These are phyloP conservation scores for Pipistrellus pygmaeus DNA, from an alignment of 2,797 vertebrate species.

Conservation along the genomic window DNA sequence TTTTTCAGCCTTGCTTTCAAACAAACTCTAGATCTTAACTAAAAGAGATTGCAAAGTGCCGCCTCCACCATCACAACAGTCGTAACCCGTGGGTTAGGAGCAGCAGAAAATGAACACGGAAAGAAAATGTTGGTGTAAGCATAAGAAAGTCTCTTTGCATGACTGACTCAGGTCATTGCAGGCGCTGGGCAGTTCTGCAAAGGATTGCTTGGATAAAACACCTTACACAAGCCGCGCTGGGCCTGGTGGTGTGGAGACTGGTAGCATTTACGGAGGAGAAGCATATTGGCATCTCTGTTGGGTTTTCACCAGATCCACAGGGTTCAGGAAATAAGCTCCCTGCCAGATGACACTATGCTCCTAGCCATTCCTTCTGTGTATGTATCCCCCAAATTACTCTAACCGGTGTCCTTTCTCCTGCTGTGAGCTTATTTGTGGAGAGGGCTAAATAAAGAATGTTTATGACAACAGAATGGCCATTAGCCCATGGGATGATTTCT, in stretches of 20 bases:
- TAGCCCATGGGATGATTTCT: slow-evolving; percentile 57
- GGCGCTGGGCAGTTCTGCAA: slow-evolving; percentile 56
- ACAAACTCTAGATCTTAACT: slow-evolving; percentile 47
- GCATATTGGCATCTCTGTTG: slow-evolving; percentile 83
- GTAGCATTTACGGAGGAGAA: slow-evolving; percentile 76
- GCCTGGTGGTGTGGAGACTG: slow-evolving; percentile 63
- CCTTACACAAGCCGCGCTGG: not conserved
- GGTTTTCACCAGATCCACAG: slow-evolving; percentile 82
- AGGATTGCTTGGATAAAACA: slow-evolving; percentile 13
- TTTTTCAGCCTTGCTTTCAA: not conserved
- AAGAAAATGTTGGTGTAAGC: slow-evolving; percentile 32
- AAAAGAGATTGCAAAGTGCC: not conserved
- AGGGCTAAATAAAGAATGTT: slow-evolving; percentile 81
- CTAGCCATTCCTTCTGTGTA: slow-evolving; percentile 82
- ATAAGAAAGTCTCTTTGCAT: slow-evolving; percentile 31
- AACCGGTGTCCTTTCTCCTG: slow-evolving; percentile 80
- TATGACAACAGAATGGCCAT: slow-evolving; percentile 76
- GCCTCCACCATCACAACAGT: not conserved
- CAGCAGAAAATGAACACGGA: slow-evolving; percentile 25
- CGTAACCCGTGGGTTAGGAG: not conserved
- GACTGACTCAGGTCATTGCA: slow-evolving; percentile 70
- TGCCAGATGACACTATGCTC: slow-evolving; percentile 82
- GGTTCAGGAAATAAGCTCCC: slow-evolving; percentile 83
- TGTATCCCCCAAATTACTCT: slow-evolving; percentile 73
- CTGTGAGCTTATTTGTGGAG: slow-evolving; percentile 80